These are phyloP conservation scores for Eciton burchellii DNA, from an alignment of 1,140 invertebrate genomes.

Conservation along the genomic window DNA sequence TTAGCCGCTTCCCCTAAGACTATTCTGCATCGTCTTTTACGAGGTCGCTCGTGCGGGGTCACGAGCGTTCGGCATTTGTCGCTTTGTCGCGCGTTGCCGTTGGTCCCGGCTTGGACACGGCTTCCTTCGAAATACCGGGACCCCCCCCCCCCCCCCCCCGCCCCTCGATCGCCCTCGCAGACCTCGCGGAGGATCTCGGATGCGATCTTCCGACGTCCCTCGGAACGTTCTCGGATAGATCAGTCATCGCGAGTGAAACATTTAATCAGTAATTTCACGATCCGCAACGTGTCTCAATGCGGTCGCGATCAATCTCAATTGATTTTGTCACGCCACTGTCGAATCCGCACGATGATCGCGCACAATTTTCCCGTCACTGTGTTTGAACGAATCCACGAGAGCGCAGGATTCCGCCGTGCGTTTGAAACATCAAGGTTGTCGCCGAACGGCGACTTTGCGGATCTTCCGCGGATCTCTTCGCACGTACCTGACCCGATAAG, in stretches of 20 bases:
- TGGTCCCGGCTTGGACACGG: constrained; percentile 6
- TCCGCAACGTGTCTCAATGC: no score
- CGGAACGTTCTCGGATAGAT: no score
- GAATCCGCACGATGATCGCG: neutral
- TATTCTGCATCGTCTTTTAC: constrained; percentile 49
- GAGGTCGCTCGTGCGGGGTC: constrained; percentile 51
- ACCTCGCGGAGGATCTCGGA: neutral
- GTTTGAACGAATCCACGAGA: neutral
- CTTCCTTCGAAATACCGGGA: neutral
- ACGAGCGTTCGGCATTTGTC: neutral
- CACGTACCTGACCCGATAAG: constrained; percentile 38
- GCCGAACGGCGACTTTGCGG: neutral
- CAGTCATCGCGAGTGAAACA: no score
- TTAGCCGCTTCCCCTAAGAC: constrained; percentile 56
- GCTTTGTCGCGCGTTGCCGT: neutral
- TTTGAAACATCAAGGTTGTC: neutral
- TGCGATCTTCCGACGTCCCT: neutral
- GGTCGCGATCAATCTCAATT: neutral
- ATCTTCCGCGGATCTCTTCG: constrained; percentile 16
- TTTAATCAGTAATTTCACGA: no score
- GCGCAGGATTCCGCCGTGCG: neutral
- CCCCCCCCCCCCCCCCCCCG: no score
- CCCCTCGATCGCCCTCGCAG: neutral
- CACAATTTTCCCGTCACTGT: neutral
- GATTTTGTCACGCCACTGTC: neutral